Percentiles rank a stretch among this genome's conserved stretches.
Conservation (phyloP, 2,113 vertebrate genomes). For the Verasper variegatus region DNA sequence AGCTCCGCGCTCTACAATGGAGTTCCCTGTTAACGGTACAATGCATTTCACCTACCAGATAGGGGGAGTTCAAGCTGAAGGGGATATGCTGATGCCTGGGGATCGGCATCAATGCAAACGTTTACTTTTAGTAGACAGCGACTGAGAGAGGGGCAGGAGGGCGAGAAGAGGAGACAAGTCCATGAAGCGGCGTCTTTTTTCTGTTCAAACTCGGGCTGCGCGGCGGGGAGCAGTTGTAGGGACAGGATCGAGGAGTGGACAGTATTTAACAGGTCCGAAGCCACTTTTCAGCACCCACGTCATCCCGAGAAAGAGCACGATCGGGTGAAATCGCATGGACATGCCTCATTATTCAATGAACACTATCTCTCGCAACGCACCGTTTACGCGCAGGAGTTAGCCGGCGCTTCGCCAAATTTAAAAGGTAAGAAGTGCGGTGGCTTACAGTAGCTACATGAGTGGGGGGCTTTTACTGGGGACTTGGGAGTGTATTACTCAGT, state of each 20-base stretch:
- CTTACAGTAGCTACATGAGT: slow-evolving; percentile 60
- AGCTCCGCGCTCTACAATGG: slow-evolving; percentile 91
- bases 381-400: slow-evolving; percentile 91
- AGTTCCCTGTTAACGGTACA: slow-evolving; percentile 91
- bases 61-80: slow-evolving; percentile 91
- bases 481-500: slow-evolving; percentile 40
- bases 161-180: slow-evolving; percentile 61
- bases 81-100: slow-evolving; percentile 89
- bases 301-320: slow-evolving; percentile 90
- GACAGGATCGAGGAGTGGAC: slow-evolving; percentile 87
- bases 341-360: slow-evolving; percentile 96
- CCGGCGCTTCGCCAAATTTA: slow-evolving; percentile 85
- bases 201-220: slow-evolving; percentile 81
- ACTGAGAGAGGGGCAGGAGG: slow-evolving; percentile 42
- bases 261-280: slow-evolving; percentile 88
- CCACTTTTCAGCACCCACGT: slow-evolving; percentile 88
- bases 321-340: slow-evolving; percentile 96
- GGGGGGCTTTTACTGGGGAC: slow-evolving; percentile 17
- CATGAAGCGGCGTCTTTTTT: slow-evolving; percentile 71
- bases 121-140: slow-evolving; percentile 82
- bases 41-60: slow-evolving; percentile 95
- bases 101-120: slow-evolving; percentile 90
- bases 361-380: slow-evolving; percentile 91
- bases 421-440: slow-evolving; percentile 90
- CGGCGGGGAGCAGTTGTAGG: slow-evolving; percentile 84